Base-by-base conservation (phyloP, 1,140 invertebrate genomes). In the Cyrtorhinus lividipennis region DNA sequence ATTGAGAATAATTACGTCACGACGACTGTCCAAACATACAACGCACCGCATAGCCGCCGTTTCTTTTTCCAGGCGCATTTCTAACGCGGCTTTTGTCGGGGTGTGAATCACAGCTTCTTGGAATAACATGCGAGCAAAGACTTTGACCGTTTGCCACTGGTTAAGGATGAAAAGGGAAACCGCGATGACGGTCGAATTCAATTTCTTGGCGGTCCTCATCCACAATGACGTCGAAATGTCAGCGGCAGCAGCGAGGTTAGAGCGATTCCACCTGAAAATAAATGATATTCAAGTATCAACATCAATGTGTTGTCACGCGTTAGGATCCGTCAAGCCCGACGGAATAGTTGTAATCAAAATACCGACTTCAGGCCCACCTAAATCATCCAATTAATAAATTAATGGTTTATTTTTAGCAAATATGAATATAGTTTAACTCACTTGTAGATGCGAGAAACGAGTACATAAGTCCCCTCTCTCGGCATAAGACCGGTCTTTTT, bases 61-160 rank as follows among this genome's bases (percentile, higher is more conserved):
- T 56, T 62, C 61, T 20, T 62, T 26, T 56, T 62, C 61, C 18
- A 62, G 25, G 18, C 48, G 27, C 15, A 57, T 57, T 24, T 57
- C 15, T 13, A 57, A 24, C n/a, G 56, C 56, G 2, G 56, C 56
- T 24, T 57, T 57, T 24, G 23, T 57, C 23, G 23, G 56, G 24
- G 56, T 57, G 5, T 8, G 15, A 38, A 8, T 8, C 15, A 38
- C 30, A 38, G 5, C 15, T 38, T 5, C 5, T 38, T 38, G 30
- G 30, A 5, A 8, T 38, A 38, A 5, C 5, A n/a, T n/a, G n/a
- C n/a, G n/a, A n/a, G n/a, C n/a, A n/a, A n/a, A n/a, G n/a, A n/a
- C n/a, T n/a, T n/a, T n/a, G n/a, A n/a, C n/a, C n/a, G n/a, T n/a
- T n/a, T n/a, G n/a, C n/a, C n/a, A n/a, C n/a, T n/a, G n/a, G n/a